Evolutionary conservation across 2,797 vertebrate genomes (phyloP).

Genomic region (Lemur catta): DNA sequence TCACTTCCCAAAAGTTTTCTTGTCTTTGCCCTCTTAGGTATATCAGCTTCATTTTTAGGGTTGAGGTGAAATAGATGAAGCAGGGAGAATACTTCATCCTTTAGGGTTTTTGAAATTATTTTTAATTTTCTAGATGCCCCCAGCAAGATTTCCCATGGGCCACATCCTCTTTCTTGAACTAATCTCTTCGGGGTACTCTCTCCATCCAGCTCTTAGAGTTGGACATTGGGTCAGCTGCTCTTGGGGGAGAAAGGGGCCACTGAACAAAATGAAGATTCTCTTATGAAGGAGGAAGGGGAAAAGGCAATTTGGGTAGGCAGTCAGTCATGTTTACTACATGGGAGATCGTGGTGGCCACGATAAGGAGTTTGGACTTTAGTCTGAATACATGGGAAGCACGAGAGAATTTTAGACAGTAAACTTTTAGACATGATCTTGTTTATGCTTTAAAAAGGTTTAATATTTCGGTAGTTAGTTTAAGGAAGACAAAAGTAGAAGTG

Average conservation of each 20-base stretch:
- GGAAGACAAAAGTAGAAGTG: background rate
- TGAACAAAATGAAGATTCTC: background rate
- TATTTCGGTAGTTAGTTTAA: slow-evolving; percentile 3
- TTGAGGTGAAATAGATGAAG: background rate
- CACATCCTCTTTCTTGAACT: background rate
- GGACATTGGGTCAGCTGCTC: background rate
- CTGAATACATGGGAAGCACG: background rate
- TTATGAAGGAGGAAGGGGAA: background rate
- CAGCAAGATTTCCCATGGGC: background rate
- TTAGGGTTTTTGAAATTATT: background rate
- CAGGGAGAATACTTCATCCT: background rate
- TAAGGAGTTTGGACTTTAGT: background rate
- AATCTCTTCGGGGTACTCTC: background rate
- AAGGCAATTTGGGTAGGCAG: background rate
- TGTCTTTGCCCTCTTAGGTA: background rate
- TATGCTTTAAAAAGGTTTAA: background rate
- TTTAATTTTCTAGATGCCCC: background rate
- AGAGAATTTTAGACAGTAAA: background rate
- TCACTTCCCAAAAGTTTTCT: background rate
- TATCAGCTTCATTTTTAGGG: background rate
- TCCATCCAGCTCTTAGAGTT: background rate
- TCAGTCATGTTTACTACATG: background rate
- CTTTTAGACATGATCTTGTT: background rate
- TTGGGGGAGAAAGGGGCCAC: background rate
- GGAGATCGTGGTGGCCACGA: background rate